Conservation (phyloP, 2,888 invertebrate species). For the Didymodactylos carnosus region DNA sequence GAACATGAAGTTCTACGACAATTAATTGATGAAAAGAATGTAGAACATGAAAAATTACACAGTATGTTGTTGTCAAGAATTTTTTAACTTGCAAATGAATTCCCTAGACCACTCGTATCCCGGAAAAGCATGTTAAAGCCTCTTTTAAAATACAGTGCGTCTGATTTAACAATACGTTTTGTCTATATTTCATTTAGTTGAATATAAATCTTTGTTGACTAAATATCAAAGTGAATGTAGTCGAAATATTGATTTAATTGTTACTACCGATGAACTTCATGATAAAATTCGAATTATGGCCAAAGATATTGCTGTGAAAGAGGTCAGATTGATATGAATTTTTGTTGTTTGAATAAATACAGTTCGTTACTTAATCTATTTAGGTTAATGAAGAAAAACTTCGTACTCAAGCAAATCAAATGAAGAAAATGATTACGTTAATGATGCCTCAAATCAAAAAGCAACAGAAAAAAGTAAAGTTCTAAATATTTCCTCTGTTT, state of each 20-base stretch:
- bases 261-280: neutral
- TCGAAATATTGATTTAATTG: neutral
- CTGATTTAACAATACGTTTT: no score
- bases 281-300: neutral
- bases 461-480: neutral
- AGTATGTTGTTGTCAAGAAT: neutral
- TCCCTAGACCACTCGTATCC: no score
- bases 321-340: no score
- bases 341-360: no score
- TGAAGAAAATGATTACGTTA: neutral
- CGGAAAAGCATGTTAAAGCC: no score
- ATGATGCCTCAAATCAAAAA: neutral
- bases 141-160: no score
- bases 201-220: neutral
- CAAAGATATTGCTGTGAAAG: neutral
- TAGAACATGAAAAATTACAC: neutral
- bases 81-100: no score
- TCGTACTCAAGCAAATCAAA: neutral
- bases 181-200: neutral
- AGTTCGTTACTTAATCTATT: no score
- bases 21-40: neutral
- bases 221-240: neutral
- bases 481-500: no score
- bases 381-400: neutral
- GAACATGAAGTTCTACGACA: neutral